Percentiles rank a stretch among this genome's conserved stretches.
These are phyloP conservation scores for Phthorimaea operculella DNA, from an alignment of 1,140 invertebrate genomes.

Conservation along the genomic window DNA sequence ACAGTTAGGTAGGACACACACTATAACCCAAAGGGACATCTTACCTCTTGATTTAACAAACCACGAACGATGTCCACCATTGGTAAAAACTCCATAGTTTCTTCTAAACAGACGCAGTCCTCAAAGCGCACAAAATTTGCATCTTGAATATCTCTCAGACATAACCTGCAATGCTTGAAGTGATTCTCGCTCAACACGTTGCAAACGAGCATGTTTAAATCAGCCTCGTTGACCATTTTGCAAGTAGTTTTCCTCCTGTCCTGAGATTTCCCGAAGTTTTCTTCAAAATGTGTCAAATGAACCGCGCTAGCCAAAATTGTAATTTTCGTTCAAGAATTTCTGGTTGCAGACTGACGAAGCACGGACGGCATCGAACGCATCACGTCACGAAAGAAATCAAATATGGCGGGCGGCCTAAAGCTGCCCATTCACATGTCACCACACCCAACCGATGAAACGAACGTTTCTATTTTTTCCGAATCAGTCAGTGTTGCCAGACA, in stretches of 20 bases:
- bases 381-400: background rate
- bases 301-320: conserved; percentile 29
- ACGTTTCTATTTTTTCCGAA: too few relatives aligned
- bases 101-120: conserved; percentile 32
- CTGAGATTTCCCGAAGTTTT: too few relatives aligned
- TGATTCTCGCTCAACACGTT: conserved; percentile 37
- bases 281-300: conserved; percentile 26
- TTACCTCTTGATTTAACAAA: conserved; percentile 38
- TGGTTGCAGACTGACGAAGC: too few relatives aligned
- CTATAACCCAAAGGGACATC: conserved; percentile 1
- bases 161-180: conserved; percentile 58
- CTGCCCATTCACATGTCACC: too few relatives aligned
- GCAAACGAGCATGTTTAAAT: conserved; percentile 39
- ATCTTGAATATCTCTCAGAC: conserved; percentile 35
- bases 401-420: background rate
- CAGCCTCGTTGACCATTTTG: conserved; percentile 6
- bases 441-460: too few relatives aligned
- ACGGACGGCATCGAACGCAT: conserved; percentile 13
- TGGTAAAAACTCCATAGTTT: conserved; percentile 5
- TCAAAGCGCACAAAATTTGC: conserved; percentile 37
- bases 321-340: conserved; percentile 49
- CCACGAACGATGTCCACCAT: conserved; percentile 35
- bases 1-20: too few relatives aligned
- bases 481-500: too few relatives aligned
- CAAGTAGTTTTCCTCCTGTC: too few relatives aligned